A percentile compares a stretch with the other conserved stretches of the same genome.
phyloP scores from a whole-genome alignment of 2,113 vertebrate genomes.

The Phaetusa simplex region DNA sequence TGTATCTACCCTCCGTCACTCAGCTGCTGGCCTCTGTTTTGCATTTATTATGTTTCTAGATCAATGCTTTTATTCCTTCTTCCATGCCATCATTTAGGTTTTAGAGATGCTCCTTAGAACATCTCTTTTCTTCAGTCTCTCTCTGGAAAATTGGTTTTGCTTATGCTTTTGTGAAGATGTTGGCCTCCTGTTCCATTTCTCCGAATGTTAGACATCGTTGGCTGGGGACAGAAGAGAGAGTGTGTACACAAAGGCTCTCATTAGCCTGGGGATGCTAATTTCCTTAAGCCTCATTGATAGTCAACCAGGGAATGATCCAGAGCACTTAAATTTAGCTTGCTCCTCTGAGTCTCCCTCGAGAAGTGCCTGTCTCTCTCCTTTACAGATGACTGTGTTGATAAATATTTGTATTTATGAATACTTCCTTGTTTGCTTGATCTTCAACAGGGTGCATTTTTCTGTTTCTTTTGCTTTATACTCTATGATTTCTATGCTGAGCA shows the following conservation, averaged over 20 bases:
- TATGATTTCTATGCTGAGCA: background rate
- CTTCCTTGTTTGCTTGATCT: conserved; percentile 26
- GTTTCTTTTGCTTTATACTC: background rate
- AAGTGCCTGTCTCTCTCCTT: conserved; percentile 1
- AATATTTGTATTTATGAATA: conserved; percentile 38
- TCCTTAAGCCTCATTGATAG: conserved; percentile 11
- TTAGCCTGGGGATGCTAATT: background rate
- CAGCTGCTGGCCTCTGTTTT: background rate
- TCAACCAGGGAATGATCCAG: background rate
- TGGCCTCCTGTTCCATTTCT: background rate
- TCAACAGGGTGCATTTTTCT: background rate
- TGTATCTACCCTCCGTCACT: background rate
- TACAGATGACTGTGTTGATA: background rate
- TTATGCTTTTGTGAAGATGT: background rate
- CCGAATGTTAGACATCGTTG: background rate
- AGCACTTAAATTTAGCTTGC: background rate
- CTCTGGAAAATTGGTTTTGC: background rate
- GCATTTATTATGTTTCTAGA: background rate
- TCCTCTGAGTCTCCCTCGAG: background rate
- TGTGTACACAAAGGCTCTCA: background rate
- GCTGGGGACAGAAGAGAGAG: background rate
- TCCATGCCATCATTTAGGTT: background rate
- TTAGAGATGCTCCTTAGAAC: background rate
- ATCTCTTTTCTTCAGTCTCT: background rate
- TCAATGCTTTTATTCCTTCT: background rate